Conservation (phyloP, 2,113 vertebrate genomes). For the Heterochromis multidens region DNA sequence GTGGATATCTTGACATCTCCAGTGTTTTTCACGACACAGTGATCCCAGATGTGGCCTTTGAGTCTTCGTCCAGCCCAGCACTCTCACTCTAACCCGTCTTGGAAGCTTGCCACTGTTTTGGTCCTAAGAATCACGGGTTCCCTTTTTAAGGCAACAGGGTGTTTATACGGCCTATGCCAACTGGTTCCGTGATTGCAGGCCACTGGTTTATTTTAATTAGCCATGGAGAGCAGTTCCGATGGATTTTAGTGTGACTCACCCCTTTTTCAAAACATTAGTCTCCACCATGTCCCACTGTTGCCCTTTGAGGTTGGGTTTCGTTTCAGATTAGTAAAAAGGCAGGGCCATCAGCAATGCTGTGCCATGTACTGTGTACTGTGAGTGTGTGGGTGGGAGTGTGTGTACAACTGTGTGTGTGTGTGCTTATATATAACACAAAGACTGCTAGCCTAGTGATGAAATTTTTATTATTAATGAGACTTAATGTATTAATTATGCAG, state of each 20-base stretch:
- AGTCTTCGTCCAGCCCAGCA: constrained; percentile 36
- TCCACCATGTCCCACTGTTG: constrained; percentile 37
- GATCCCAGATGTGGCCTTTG: constrained; percentile 58
- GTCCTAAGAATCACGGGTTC: constrained; percentile 6
- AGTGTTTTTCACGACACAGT: constrained; percentile 31
- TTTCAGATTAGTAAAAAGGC: constrained; percentile 26
- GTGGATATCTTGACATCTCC: constrained; percentile 50
- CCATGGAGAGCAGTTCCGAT: constrained; percentile 55
- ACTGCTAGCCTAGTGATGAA: not conserved
- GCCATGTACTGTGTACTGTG: not conserved
- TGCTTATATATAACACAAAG: not conserved
- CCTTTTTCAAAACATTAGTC: constrained; percentile 55
- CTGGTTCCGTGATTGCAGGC: constrained; percentile 47
- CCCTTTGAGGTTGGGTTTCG: constrained; percentile 53
- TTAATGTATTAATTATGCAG: not conserved
- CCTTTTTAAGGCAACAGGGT: constrained; percentile 25
- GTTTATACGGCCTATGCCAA: constrained; percentile 59
- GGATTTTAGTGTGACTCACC: constrained; percentile 49
- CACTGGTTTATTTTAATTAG: constrained; percentile 65
- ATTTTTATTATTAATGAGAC: not conserved
- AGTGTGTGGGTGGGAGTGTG: not conserved
- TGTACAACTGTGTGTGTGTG: not conserved
- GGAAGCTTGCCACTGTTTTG: constrained; percentile 46
- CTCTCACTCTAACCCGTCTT: constrained; percentile 30
- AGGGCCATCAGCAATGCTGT: not conserved